Percentiles rank a stretch among this genome's conserved stretches.
Conservation (phyloP, 2,113 vertebrate species). For the Bettongia penicillata region DNA sequence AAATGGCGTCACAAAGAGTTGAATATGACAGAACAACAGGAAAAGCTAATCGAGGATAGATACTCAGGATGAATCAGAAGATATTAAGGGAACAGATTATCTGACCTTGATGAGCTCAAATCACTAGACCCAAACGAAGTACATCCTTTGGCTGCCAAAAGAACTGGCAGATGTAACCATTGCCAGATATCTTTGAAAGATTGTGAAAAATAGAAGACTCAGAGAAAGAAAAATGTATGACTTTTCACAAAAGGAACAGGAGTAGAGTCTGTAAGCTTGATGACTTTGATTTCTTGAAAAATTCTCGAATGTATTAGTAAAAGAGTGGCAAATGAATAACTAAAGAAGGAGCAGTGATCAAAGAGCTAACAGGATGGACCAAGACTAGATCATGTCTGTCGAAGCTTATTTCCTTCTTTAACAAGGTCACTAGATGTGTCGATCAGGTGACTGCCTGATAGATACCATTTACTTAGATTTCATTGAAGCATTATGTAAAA, state of each 20-base stretch:
- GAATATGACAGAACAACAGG: not conserved
- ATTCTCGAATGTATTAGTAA: not conserved
- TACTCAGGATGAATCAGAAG: not conserved
- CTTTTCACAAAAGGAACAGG: not conserved
- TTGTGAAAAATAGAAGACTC: not conserved
- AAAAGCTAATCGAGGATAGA: not conserved
- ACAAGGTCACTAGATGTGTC: not conserved
- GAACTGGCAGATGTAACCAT: not conserved
- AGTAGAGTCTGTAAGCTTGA: not conserved
- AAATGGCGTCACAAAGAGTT: not conserved
- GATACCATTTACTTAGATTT: not conserved
- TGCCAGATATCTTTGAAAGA: not conserved
- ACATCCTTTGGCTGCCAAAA: not conserved
- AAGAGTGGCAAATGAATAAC: not conserved
- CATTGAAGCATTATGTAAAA: not conserved
- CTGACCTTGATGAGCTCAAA: not conserved
- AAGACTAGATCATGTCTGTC: not conserved
- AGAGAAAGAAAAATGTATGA: not conserved
- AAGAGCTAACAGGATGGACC: not conserved
- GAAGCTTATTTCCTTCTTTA: not conserved
- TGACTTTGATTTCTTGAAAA: not conserved
- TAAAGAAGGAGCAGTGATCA: not conserved
- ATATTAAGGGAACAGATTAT: not conserved
- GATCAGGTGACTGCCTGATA: not conserved
- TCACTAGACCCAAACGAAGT: not conserved